Base-by-base conservation (phyloP, 2,797 vertebrate species). In the Trachops cirrhosus region DNA sequence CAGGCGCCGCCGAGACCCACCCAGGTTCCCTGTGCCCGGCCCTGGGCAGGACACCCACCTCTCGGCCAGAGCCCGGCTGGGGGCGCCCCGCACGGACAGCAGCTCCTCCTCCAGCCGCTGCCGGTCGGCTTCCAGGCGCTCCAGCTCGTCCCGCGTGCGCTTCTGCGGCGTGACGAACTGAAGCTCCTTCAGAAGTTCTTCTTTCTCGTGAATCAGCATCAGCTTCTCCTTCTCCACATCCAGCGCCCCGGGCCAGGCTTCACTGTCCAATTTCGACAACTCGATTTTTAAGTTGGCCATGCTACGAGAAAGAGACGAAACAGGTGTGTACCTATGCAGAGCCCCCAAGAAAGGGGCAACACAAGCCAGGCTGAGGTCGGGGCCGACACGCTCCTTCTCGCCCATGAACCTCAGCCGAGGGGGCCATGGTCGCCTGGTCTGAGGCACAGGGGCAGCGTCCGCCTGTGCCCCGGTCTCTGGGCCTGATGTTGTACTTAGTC, bases 241-340 rank as follows among this genome's bases (percentile, higher is more conserved):
- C 96, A 99, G 93, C 0, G 98, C 97, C 83, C 98, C 99, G 9
- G 99, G 99, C 99, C 99, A 99, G 46, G 98, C 97, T 89, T 99
- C 99, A 11, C 98, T 97, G 74, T 99, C 98, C 95, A 99, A 85
- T 97, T 99, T 99, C 1, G 99, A 99, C 77, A 99, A 98, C 87
- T 99, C 99, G 10, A 99, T 99, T 97, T 99, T 99, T 94, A 99
- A 95, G 97, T 99, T 99, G 96, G 99, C 99, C 98, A 99, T 99
- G 96, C 99, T 99, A 96, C 91, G 97, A 97, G 0, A 59, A 96
- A 97, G 44, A 78, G 21, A 97, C 6, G 78, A 9, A 97, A 70
- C 82, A 70, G 44, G 10, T 22, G 94, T 1, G 94, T 50, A 21
- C 12, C 0, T 26, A 26, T 59, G 96, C 83, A 93, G 59, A 88